These are phyloP conservation scores for Eupithecia pulchellata DNA, from an alignment of 2,888 invertebrate species.

Conservation along the genomic window DNA sequence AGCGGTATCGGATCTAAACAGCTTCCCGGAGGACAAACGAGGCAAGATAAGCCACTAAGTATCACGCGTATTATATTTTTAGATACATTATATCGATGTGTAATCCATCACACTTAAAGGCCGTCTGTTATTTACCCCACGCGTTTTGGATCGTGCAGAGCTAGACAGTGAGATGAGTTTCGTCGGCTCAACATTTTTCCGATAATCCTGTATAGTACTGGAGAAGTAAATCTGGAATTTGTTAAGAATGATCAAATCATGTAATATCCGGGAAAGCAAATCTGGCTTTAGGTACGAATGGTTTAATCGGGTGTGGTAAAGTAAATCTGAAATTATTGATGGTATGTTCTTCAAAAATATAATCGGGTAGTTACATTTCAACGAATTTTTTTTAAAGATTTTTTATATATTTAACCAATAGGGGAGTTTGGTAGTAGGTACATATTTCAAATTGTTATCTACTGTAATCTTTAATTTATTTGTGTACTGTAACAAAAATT, in stretches of 20 bases:
- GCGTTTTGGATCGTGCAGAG: conserved; percentile 10
- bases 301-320: too few species aligned
- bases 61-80: conserved; percentile 44
- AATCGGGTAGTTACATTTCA: too few species aligned
- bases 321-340: too few species aligned
- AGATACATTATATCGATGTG: conserved; percentile 36
- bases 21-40: conserved; percentile 78
- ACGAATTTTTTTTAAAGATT: too few species aligned
- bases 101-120: conserved; percentile 36
- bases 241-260: neutral
- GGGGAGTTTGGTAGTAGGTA: too few species aligned
- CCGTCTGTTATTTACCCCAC: conserved; percentile 22
- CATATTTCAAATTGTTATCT: too few species aligned
- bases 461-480: too few species aligned
- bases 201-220: neutral
- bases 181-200: neutral
- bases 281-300: too few species aligned
- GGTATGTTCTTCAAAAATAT: too few species aligned
- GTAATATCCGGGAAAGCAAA: neutral
- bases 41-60: conserved; percentile 66
- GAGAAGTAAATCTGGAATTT: neutral
- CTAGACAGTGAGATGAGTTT: neutral
- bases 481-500: too few species aligned
- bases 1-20: conserved; percentile 65
- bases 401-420: too few species aligned